Conservation (phyloP, 2,888 invertebrate genomes). For the Polia nebulosa region DNA sequence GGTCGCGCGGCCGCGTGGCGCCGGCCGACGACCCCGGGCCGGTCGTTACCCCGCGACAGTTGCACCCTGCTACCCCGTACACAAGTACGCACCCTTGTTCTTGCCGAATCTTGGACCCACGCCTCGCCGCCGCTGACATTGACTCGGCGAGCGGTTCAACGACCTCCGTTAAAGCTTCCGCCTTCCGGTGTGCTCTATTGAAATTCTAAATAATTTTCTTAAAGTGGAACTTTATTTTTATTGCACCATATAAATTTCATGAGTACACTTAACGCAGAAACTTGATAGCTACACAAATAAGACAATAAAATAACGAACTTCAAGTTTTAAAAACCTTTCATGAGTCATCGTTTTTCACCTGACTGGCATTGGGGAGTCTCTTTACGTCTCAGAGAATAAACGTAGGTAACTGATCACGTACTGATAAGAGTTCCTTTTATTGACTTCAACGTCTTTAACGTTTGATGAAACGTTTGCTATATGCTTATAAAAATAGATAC, state of each 20-base stretch:
- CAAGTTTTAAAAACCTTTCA: conserved; percentile 20
- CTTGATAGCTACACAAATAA: conserved; percentile 54
- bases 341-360: conserved; percentile 31
- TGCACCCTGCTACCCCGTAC: conserved; percentile 90
- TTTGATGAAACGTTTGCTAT: not conserved
- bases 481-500: not conserved
- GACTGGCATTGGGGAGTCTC: conserved; percentile 8
- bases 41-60: conserved; percentile 89
- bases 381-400: conserved; percentile 5
- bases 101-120: conserved; percentile 87
- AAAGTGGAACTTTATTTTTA: conserved; percentile 69
- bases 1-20: conserved; percentile 88
- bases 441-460: not conserved
- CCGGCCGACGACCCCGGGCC: conserved; percentile 87
- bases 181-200: conserved; percentile 81
- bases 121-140: conserved; percentile 86
- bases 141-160: conserved; percentile 85
- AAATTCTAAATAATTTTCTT: conserved; percentile 70
- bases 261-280: conserved; percentile 61
- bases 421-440: conserved; percentile 9
- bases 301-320: conserved; percentile 39
- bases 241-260: conserved; percentile 55
- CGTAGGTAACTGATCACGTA: not conserved
- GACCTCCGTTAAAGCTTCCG: conserved; percentile 83
- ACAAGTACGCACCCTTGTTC: conserved; percentile 85